Evolutionary conservation across 2,113 vertebrate species (phyloP), one percentile per base, ranked within the genome.

Genomic region (Mellivora capensis): DNA sequence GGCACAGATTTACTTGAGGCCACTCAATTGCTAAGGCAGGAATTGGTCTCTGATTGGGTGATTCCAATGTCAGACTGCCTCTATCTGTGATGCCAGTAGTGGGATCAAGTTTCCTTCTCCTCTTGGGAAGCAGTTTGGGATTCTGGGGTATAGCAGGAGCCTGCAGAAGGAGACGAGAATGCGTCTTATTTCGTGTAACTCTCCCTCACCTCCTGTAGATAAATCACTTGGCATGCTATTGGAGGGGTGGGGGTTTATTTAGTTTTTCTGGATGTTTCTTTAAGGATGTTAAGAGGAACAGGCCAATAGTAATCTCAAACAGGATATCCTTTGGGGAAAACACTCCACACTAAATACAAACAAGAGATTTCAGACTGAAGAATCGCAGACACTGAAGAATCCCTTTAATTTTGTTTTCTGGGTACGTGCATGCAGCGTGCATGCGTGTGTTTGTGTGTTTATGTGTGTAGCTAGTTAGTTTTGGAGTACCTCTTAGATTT

Each of bases 261-360:
- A 81, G 9, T 2, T 97, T 97, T 97, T 86, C 95, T 97, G 97
- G 23, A 74, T 98, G 97, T 98, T 98, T 97, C 97, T 96, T 98
- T 97, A 97, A 94, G 96, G 97, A 98, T 87, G 87, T 97, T 94
- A 2, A 20, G 87, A 98, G 97, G 97, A 98, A 97, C 97, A 96
- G 98, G 98, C 98, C 98, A 98, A 86, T 98, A 97, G 97, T 97
- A 27, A 96, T 98, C 98, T 98, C 98, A 98, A 98, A 99, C 98
- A 99, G 99, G 99, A 99, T 99, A 98, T 99, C 99, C 99, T 99
- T 98, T 97, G 97, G 98, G 98, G 98, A 98, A 98, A 98, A 99
- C 98, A 98, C 98, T 99, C 98, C 91, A 98, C 82, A 96, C 92
- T 98, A 95, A 91, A 96, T 67, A 93, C 95, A 97, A 98, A 99